Conservation (phyloP, 2,888 invertebrate species). For the Drosophila paramelanica region DNA sequence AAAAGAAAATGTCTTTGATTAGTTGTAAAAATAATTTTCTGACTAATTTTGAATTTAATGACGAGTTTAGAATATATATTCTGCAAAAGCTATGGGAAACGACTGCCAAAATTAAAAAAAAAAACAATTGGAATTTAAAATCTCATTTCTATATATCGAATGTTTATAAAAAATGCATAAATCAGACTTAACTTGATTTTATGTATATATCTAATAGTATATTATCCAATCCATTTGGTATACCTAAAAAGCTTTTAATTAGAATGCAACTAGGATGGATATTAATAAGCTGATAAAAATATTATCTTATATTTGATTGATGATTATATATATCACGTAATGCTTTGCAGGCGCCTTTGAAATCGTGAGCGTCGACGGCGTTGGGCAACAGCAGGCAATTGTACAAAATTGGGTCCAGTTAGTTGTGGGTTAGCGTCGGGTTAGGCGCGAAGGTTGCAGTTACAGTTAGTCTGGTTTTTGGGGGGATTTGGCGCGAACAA, state of each 20-base stretch:
- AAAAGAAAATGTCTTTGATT: too few species aligned
- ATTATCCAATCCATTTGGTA: too few species aligned
- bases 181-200: background rate
- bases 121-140: background rate
- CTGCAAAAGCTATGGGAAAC: background rate
- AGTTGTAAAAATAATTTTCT: too few species aligned
- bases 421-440: slow-evolving; percentile 18
- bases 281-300: too few species aligned
- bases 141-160: background rate
- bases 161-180: too few species aligned
- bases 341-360: slow-evolving; percentile 19
- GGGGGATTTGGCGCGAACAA: slow-evolving; percentile 10
- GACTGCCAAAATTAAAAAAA: background rate
- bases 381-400: slow-evolving; percentile 30
- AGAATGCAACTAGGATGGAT: too few species aligned
- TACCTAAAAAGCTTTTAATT: too few species aligned
- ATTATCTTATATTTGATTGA: background rate
- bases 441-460: slow-evolving; percentile 3
- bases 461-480: background rate
- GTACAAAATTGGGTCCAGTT: slow-evolving; percentile 29
- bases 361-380: slow-evolving; percentile 15
- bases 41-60: too few species aligned
- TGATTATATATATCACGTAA: background rate
- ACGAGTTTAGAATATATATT: too few species aligned
- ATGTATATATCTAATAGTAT: too few species aligned